Conservation (phyloP, 2,888 invertebrate genomes). For the Andrena minutula region DNA sequence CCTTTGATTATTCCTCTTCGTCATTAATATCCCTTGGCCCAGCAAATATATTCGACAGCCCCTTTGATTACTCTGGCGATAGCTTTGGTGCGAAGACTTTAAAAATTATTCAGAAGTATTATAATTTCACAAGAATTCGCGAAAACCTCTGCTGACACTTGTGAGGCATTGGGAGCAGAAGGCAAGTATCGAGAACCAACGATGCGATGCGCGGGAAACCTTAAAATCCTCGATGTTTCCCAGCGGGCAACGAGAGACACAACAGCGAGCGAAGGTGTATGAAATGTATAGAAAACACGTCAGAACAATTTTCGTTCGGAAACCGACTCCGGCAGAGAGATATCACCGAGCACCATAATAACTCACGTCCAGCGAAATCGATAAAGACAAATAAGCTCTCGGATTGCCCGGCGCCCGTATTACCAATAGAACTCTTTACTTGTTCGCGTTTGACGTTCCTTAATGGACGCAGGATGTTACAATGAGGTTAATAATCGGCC, state of each 20-base stretch:
- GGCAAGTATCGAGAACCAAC: slow-evolving; percentile 13
- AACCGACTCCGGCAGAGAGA: slow-evolving; percentile 8
- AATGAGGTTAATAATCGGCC: slow-evolving; percentile 32
- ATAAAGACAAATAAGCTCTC: slow-evolving; percentile 58
- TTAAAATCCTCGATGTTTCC: slow-evolving; percentile 27
- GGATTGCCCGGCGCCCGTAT: slow-evolving; percentile 19
- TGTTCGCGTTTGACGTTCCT: slow-evolving; percentile 11
- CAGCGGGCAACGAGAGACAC: slow-evolving; percentile 24
- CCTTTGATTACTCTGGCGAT: no score
- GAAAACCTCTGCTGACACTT: not conserved
- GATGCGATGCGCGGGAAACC: slow-evolving; percentile 17
- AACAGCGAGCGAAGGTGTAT: slow-evolving; percentile 25
- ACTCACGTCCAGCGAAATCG: slow-evolving; percentile 48
- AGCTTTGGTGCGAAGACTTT: no score
- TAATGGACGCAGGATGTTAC: slow-evolving; percentile 32
- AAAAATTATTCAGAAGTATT: no score
- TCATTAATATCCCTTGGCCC: no score
- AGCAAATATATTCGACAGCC: no score
- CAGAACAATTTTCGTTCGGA: slow-evolving; percentile 35
- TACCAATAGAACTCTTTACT: slow-evolving; percentile 40
- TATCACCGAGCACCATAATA: slow-evolving; percentile 34
- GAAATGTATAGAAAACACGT: slow-evolving; percentile 30
- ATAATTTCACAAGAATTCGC: not conserved
- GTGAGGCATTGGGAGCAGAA: not conserved
- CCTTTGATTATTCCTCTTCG: no score